Evolutionary conservation across 1,140 invertebrate genomes (phyloP).

Genomic region (Uloborus diversus): DNA sequence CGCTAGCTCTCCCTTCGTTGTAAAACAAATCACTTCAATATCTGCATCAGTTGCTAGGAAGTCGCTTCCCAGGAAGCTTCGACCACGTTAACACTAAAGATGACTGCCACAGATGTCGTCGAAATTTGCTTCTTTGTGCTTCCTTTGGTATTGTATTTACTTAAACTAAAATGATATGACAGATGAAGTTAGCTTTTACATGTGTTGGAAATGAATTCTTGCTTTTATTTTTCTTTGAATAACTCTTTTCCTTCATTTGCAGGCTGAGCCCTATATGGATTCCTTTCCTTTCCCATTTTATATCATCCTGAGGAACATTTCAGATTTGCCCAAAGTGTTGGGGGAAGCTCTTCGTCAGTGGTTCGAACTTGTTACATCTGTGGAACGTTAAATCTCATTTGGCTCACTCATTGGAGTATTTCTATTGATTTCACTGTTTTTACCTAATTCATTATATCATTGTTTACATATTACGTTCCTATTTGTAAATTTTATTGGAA

Average conservation of each 20-base stretch:
- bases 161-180: too few relatives aligned
- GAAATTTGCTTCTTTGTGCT: too few relatives aligned
- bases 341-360: slow-evolving; percentile 97
- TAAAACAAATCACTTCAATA: too few relatives aligned
- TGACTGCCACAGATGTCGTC: too few relatives aligned
- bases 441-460: not conserved
- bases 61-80: too few relatives aligned
- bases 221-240: not conserved
- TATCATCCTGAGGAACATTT: slow-evolving; percentile 88
- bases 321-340: slow-evolving; percentile 84
- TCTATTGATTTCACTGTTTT: not conserved
- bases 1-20: too few relatives aligned
- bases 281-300: slow-evolving; percentile 99
- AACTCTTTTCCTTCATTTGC: slow-evolving; percentile 67
- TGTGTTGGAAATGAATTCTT: too few relatives aligned
- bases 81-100: too few relatives aligned
- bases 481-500: not conserved
- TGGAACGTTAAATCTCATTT: slow-evolving; percentile 17
- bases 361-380: slow-evolving; percentile 90
- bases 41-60: too few relatives aligned
- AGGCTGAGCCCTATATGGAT: slow-evolving; percentile 76
- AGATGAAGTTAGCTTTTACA: too few relatives aligned
- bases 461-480: not conserved
- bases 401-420: not conserved
- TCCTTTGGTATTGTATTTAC: too few relatives aligned